Evolutionary conservation across 2,797 vertebrate genomes (phyloP), one percentile per base, ranked within the genome.

Genomic region (Furcifer pardalis): DNA sequence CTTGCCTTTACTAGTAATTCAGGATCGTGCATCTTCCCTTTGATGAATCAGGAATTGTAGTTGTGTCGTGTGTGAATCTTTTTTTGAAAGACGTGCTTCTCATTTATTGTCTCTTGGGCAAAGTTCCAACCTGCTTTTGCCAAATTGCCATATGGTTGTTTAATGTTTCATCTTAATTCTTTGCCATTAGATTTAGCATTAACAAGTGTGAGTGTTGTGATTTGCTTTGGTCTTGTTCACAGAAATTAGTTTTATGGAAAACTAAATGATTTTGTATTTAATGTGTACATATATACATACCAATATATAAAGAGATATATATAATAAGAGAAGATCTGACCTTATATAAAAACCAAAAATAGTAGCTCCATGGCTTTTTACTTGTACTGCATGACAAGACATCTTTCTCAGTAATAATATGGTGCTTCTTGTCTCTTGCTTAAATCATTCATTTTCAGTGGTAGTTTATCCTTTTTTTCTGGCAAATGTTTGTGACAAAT

Each of bases 261-360:
- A 3, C 77, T 79, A 91, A 84, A 46, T 87, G 79, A 76, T 88
- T 90, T 86, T 87, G 68, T 90, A 77, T 86, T 87, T 85, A 59
- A 82, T 88, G 87, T 92, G 79, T 92, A 49, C 49, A 44, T 69
- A 75, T 40, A 72, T 35, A 68, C 7, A 21, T 1, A 52, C 63
- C 49, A 49, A 49, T 68, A 65, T n/a, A 60, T n/a, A 69, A 4
- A 49, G 30, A 35, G 37, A 30, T 68, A 72, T 19, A 71, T 30
- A 84, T 60, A 32, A 32, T 40, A 87, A 71, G 23, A 71, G 87
- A 89, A 91, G 76, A 90, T 74, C n/a, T 44, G 81, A 40, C 68
- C 90, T 90, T 92, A 86, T 92, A 88, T 92, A 89, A 90, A 89
- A 92, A 84, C 80, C 86, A 82, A 89, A 90, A 92, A 72, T 82